These are phyloP conservation scores for Psylliodes chrysocephalus DNA, from an alignment of 2,888 invertebrate genomes.

Conservation along the genomic window DNA sequence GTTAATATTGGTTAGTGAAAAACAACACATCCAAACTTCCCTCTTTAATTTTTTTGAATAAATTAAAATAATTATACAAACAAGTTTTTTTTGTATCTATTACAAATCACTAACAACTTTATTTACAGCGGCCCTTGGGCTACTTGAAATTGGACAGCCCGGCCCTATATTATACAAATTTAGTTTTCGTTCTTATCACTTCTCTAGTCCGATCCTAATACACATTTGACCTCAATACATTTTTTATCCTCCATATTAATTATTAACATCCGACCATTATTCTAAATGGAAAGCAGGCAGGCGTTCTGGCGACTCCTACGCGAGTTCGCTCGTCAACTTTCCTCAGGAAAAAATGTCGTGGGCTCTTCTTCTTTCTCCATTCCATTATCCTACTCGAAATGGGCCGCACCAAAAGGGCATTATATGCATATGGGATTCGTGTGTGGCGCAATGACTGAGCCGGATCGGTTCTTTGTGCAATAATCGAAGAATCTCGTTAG, in stretches of 20 bases:
- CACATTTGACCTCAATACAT: not conserved
- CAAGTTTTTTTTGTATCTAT: too few relatives aligned
- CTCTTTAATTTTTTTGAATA: too few relatives aligned
- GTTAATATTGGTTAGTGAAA: too few relatives aligned
- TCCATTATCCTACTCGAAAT: conserved; percentile 29
- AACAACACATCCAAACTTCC: too few relatives aligned
- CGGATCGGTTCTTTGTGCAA: conserved; percentile 9
- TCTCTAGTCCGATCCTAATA: too few relatives aligned
- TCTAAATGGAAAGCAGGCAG: not conserved
- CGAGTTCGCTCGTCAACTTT: conserved; percentile 6
- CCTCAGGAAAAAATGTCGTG: conserved; percentile 9
- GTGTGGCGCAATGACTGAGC: conserved; percentile 41
- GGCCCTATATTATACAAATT: too few relatives aligned
- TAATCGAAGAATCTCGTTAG: not conserved
- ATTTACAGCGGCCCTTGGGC: too few relatives aligned
- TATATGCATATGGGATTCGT: conserved; percentile 45
- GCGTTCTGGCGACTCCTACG: conserved; percentile 10
- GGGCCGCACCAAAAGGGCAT: conserved; percentile 42
- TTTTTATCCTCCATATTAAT: not conserved
- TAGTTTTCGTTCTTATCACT: too few relatives aligned
- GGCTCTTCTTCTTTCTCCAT: conserved; percentile 20
- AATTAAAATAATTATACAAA: too few relatives aligned
- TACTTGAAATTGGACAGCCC: too few relatives aligned
- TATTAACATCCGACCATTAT: not conserved
- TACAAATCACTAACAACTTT: too few relatives aligned